Evolutionary conservation across 2,113 vertebrate species (phyloP).

Genomic region (Bubo scandiacus): DNA sequence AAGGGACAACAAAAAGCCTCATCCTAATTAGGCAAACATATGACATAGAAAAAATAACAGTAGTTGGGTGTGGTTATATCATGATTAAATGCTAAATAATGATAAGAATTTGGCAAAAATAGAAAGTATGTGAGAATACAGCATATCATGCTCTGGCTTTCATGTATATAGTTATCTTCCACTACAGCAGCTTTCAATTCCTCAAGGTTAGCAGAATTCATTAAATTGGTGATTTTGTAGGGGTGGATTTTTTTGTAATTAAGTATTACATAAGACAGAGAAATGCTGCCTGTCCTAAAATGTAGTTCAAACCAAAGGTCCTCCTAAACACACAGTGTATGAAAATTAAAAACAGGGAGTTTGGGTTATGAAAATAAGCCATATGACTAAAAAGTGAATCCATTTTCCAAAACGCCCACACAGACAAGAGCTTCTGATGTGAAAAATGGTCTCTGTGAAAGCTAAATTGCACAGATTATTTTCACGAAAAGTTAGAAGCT

Average conservation of each 20-base stretch:
- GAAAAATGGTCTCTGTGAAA: constrained; percentile 70
- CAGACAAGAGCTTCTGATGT: constrained; percentile 71
- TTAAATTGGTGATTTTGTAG: background rate
- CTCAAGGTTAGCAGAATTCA: background rate
- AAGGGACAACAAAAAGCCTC: background rate
- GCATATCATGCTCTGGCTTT: background rate
- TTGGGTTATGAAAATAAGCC: constrained; percentile 56
- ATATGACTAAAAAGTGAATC: constrained; percentile 69
- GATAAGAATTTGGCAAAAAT: background rate
- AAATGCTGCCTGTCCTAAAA: background rate
- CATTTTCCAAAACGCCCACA: constrained; percentile 75
- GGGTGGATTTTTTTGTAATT: background rate
- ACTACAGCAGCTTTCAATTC: background rate
- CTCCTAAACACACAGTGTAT: background rate
- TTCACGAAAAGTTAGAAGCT: constrained; percentile 52
- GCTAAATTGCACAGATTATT: constrained; percentile 63
- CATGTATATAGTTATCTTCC: background rate
- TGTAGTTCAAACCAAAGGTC: constrained; percentile 21
- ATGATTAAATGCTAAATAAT: background rate
- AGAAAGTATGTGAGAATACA: background rate
- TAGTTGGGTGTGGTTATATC: background rate
- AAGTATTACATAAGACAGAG: background rate
- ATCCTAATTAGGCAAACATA: background rate
- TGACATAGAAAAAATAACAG: background rate
- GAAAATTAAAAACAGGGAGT: constrained; percentile 47